These are phyloP conservation scores for Bombus terrestris DNA, from an alignment of 1,140 invertebrate species.

Conservation along the genomic window DNA sequence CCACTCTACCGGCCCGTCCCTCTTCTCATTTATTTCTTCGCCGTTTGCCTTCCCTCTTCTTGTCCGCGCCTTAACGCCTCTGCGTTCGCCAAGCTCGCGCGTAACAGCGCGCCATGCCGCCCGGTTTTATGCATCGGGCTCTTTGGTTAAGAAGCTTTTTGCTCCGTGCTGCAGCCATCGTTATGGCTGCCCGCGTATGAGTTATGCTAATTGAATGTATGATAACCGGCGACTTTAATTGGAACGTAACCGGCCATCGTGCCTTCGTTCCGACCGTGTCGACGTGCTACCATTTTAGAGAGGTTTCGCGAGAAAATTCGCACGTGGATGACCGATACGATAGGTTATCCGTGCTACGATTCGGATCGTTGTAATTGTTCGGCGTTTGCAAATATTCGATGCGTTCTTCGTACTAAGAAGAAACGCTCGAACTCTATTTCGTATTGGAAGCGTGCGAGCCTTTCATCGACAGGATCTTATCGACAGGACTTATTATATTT, in stretches of 20 bases:
- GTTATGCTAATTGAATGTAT: constrained; percentile 79
- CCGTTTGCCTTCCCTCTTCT: constrained; percentile 53
- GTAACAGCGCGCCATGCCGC: constrained; percentile 11
- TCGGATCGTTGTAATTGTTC: too few species aligned
- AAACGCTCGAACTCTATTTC: too few species aligned
- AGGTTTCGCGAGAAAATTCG: constrained; percentile 12
- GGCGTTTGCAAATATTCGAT: too few species aligned
- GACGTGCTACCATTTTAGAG: constrained; percentile 43
- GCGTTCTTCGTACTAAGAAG: too few species aligned
- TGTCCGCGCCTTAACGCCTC: constrained; percentile 59
- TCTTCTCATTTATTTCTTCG: constrained; percentile 69
- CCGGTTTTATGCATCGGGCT: constrained; percentile 62
- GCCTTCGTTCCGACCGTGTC: not conserved
- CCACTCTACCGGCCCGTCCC: constrained; percentile 27
- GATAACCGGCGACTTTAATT: constrained; percentile 76
- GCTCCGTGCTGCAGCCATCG: constrained; percentile 53
- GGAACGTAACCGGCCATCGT: constrained; percentile 63
- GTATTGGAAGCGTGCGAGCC: too few species aligned
- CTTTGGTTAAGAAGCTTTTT: constrained; percentile 72
- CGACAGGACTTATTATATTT: too few species aligned
- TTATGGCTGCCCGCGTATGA: constrained; percentile 70
- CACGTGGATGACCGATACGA: not conserved
- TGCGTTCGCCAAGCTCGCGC: constrained; percentile 47
- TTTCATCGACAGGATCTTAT: too few species aligned
- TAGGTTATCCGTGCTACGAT: not conserved